Base-by-base conservation (phyloP, 2,113 vertebrate genomes). In the Phylloscopus trochiloides region DNA sequence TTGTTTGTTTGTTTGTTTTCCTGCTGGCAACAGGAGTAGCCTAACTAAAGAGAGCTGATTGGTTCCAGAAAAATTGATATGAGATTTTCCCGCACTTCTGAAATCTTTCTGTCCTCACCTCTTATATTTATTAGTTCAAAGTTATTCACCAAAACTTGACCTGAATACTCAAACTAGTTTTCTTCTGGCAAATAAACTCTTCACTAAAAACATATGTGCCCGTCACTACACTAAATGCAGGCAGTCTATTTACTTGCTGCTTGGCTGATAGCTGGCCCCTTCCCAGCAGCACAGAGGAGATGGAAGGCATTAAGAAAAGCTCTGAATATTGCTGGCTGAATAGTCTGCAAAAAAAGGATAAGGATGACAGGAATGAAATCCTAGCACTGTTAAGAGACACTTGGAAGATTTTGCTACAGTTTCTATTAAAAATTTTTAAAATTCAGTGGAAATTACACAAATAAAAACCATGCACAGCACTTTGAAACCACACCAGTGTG, bases 261-360 rank as follows among this genome's bases (percentile, higher is more conserved):
- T 95, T 85, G 70, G 72, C 74, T 91, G 91, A 82, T 86, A 86
- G 36, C 90, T 95, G 87, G 84, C 90, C 51, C 66, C 71, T 83
- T 95, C 87, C 90, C 87, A 91, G 87, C 87, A 93, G 34, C 21
- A 63, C 70, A 55, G 61, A 78, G 71, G 62, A 95, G 94, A 90
- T 93, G 96, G 92, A 96, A 94, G 48, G 86, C 92, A 92, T 96
- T 96, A 96, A 92, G 91, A 67, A 96, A 93, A 95, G 75, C 91
- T 58, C 34, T 73, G 51, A 76, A 83, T 93, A 92, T 80, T 92
- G 45, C 91, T 90, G 87, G 73, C 71, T 91, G 81, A 82, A 82
- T 72, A 88, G 86, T 20, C 62, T 92, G 61, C 24, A 76, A 43
- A 78, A 78, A 81, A 87, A 42, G 45, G 43, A 52, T 47, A 73